phyloP scores from a whole-genome alignment of 2,113 vertebrate species.

The Hippocampus barbouri region DNA sequence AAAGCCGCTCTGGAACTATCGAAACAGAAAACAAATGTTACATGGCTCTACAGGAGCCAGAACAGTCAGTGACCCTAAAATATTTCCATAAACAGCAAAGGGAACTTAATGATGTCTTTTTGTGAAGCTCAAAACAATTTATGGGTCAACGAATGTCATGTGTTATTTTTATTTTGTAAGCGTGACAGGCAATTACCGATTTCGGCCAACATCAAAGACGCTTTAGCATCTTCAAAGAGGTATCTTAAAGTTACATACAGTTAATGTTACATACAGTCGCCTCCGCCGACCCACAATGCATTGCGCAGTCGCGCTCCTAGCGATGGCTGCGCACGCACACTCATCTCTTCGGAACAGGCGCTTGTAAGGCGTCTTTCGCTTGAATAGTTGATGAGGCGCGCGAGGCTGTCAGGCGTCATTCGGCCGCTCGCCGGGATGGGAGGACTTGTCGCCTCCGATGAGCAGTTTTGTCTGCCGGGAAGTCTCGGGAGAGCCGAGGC shows the following conservation, averaged over 20 bases:
- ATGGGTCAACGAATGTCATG: too few species aligned
- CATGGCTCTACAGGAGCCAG: background rate
- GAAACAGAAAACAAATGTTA: too few species aligned
- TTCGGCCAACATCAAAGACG: too few species aligned
- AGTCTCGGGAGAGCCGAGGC: background rate
- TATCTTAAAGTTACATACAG: background rate
- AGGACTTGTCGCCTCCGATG: constrained; percentile 3
- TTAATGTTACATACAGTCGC: background rate
- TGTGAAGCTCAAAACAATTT: background rate
- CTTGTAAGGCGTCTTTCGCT: background rate
- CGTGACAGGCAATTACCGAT: too few species aligned
- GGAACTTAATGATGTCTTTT: too few species aligned
- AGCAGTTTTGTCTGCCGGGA: constrained; percentile 7
- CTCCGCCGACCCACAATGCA: background rate
- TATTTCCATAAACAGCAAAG: too few species aligned
- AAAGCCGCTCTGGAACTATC: too few species aligned
- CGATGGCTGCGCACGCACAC: background rate
- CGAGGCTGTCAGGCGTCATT: background rate
- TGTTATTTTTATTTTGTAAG: too few species aligned
- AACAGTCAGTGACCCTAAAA: background rate
- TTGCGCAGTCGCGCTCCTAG: background rate
- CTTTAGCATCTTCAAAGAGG: background rate
- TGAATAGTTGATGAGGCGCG: constrained; percentile 6
- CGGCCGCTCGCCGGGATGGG: background rate
- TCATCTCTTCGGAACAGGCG: background rate